Conservation (phyloP, 1,140 invertebrate genomes). For the Helicorthomorpha holstii region DNA sequence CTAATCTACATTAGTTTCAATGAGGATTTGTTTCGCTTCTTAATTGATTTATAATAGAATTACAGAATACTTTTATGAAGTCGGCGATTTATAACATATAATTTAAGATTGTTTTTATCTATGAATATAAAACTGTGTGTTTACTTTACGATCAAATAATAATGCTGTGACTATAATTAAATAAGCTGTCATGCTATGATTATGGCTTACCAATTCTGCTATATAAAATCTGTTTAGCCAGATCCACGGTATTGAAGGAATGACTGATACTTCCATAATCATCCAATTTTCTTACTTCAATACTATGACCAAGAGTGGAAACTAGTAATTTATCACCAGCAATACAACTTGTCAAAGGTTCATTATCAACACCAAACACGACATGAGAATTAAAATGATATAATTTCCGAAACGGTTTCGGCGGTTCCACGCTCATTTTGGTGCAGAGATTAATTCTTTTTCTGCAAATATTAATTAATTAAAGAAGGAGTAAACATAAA, state of each 20-base stretch:
- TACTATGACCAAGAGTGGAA: conserved; percentile 37
- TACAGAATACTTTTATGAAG: too few species aligned
- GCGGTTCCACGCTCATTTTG: too few species aligned
- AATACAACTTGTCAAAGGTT: conserved; percentile 39
- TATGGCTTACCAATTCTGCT: conserved; percentile 32
- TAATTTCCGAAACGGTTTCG: too few species aligned
- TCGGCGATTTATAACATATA: neutral
- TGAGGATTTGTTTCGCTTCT: too few species aligned
- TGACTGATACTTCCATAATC: conserved; percentile 28
- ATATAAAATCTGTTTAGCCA: conserved; percentile 37
- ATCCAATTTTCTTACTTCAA: conserved; percentile 40
- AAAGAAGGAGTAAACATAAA: too few species aligned
- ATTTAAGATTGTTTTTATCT: too few species aligned
- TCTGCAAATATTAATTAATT: too few species aligned
- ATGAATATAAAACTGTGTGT: too few species aligned
- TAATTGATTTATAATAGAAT: too few species aligned
- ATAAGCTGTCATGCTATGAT: neutral
- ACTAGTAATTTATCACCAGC: conserved; percentile 29
- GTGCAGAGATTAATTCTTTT: too few species aligned
- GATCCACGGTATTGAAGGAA: conserved; percentile 44
- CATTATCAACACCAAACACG: conserved; percentile 39
- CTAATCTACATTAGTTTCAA: too few species aligned
- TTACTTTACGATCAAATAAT: neutral
- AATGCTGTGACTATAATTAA: neutral
- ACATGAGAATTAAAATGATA: conserved; percentile 46